phyloP scores from a whole-genome alignment of 2,797 vertebrate species.

The Heterohyrax brucei region DNA sequence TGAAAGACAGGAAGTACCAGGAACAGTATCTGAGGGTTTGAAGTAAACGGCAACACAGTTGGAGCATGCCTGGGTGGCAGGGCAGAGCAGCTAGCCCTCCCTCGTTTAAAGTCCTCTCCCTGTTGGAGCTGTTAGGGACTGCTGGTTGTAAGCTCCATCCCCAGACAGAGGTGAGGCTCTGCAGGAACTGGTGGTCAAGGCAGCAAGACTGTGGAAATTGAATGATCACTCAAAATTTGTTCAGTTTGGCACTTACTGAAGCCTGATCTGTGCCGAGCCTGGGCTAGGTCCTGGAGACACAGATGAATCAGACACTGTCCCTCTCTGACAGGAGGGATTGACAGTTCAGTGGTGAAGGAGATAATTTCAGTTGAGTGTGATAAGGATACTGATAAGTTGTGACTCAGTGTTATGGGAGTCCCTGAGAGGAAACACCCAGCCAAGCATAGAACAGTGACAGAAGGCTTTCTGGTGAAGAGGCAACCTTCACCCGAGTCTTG shows the following conservation, averaged over 20 bases:
- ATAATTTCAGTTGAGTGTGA: constrained; percentile 32
- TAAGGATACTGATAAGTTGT: constrained; percentile 39
- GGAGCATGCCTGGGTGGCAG: neutral
- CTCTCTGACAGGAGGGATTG: constrained; percentile 39
- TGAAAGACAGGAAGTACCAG: constrained; percentile 24
- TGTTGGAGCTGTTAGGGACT: constrained; percentile 1
- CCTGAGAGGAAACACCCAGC: neutral
- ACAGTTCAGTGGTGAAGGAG: neutral
- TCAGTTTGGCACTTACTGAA: constrained; percentile 35
- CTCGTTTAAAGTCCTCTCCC: constrained; percentile 30
- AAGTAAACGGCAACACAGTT: neutral
- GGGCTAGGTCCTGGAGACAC: neutral
- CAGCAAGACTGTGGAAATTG: neutral
- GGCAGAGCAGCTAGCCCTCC: neutral
- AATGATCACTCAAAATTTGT: constrained; percentile 24
- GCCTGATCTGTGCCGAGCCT: neutral
- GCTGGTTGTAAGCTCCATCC: neutral
- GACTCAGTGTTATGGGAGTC: neutral
- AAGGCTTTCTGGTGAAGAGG: neutral
- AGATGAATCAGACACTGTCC: constrained; percentile 18
- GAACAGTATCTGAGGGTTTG: constrained; percentile 1
- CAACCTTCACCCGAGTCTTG: constrained; percentile 44
- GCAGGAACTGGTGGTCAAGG: neutral
- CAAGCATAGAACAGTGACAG: neutral
- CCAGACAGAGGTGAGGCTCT: neutral